These are phyloP conservation scores for Turritopsis rubra DNA, from an alignment of 30 jellyfish, hydroid and myxozoan species.

Conservation along the genomic window DNA sequence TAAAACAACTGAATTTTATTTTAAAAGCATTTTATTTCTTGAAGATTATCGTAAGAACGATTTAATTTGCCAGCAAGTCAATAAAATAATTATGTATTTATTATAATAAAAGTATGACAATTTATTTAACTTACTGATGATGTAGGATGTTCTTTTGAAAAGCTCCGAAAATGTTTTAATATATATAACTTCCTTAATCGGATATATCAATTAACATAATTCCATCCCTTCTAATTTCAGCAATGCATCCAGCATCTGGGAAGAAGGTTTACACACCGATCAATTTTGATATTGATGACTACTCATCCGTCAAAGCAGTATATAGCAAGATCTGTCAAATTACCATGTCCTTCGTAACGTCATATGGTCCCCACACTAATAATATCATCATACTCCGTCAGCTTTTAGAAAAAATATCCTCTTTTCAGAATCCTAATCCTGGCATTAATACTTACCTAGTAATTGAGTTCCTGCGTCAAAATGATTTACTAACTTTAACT, in stretches of 20 bases:
- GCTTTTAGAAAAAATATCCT: slow-evolving; percentile 25
- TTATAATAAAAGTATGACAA: too few species aligned
- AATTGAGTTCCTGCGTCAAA: not conserved
- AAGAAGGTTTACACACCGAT: not conserved
- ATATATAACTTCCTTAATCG: too few species aligned
- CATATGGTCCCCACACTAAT: not conserved
- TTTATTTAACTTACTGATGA: too few species aligned
- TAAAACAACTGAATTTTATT: too few species aligned
- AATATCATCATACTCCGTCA: slow-evolving; percentile 35
- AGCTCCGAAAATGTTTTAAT: too few species aligned
- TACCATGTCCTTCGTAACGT: not conserved
- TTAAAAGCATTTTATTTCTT: too few species aligned
- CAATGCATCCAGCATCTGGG: slow-evolving; percentile 34
- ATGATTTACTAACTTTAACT: slow-evolving; percentile 11
- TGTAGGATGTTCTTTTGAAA: not conserved
- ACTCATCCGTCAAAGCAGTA: not conserved
- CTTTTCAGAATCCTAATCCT: not conserved
- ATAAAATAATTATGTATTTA: too few species aligned
- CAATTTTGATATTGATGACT: not conserved
- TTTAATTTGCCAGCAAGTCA: too few species aligned
- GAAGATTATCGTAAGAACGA: too few species aligned
- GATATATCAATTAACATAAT: not conserved
- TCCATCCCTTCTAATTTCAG: not conserved
- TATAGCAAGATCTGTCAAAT: slow-evolving; percentile 1
- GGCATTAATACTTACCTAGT: slow-evolving; percentile 5